These are phyloP conservation scores for Agrochola lota DNA, from an alignment of 2,888 invertebrate genomes.

Conservation along the genomic window DNA sequence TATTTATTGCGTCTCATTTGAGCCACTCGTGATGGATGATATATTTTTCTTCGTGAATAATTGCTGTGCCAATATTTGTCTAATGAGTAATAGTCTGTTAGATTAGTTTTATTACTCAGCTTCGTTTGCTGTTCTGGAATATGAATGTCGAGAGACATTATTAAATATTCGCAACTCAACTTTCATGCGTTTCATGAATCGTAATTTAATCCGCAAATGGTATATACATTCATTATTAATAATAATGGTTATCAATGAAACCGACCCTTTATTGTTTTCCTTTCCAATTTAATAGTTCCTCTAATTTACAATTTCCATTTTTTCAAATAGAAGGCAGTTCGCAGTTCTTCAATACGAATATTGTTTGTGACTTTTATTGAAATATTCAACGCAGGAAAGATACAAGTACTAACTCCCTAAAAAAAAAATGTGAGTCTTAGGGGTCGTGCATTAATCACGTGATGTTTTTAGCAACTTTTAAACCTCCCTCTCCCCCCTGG, in stretches of 20 bases:
- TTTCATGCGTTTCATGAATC: conserved; percentile 2
- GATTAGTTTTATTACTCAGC: conserved; percentile 10
- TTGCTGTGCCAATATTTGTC: conserved; percentile 28
- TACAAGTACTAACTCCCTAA: not conserved
- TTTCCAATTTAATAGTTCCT: not conserved
- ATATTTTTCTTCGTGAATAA: conserved; percentile 64
- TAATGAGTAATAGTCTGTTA: conserved; percentile 23
- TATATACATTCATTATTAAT: not conserved
- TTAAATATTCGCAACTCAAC: conserved; percentile 1
- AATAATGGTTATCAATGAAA: not conserved
- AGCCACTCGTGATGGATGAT: conserved; percentile 76
- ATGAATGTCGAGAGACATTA: not conserved
- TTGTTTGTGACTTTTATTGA: not conserved
- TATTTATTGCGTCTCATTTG: conserved; percentile 69
- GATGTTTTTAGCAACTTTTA: no score
- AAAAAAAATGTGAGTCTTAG: not conserved
- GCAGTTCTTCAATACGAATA: not conserved
- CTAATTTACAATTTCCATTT: not conserved
- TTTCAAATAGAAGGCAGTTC: not conserved
- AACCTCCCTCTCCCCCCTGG: no score
- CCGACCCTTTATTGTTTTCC: not conserved
- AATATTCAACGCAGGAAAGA: not conserved
- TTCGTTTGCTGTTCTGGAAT: conserved; percentile 12
- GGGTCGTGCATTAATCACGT: no score
- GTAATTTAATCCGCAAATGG: not conserved